A percentile compares a stretch with the other conserved stretches of the same genome.
Conservation (phyloP, 2,888 invertebrate species). For the Gibbula magus region DNA sequence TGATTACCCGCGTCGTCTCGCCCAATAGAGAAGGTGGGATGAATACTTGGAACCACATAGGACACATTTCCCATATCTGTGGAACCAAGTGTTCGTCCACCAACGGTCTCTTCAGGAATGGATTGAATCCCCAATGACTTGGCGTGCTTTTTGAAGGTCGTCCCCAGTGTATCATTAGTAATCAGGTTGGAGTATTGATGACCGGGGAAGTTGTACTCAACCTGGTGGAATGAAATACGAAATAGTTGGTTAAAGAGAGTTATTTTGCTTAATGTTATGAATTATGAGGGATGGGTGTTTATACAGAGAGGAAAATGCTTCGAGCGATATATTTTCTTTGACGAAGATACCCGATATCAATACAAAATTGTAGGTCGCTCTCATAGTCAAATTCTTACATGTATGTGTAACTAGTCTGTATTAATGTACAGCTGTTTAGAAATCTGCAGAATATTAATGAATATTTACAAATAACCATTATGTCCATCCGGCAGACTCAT, state of each 20-base stretch:
- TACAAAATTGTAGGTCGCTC: too few species aligned
- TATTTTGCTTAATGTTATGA: too few species aligned
- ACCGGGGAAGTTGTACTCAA: conserved; percentile 52
- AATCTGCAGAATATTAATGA: too few species aligned
- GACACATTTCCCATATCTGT: conserved; percentile 74
- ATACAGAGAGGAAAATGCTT: too few species aligned
- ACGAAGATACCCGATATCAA: too few species aligned
- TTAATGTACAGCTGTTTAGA: too few species aligned
- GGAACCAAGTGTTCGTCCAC: conserved; percentile 63
- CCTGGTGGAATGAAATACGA: conserved; percentile 45
- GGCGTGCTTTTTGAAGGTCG: conserved; percentile 62
- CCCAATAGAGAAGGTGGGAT: conserved; percentile 64
- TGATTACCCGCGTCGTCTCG: conserved; percentile 61
- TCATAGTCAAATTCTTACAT: too few species aligned
- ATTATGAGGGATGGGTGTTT: not conserved
- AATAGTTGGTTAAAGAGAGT: not conserved
- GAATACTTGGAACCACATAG: conserved; percentile 70
- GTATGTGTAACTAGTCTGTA: too few species aligned
- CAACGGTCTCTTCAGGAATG: conserved; percentile 45
- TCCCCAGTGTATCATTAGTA: conserved; percentile 63
- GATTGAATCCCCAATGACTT: conserved; percentile 55
- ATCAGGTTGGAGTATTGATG: conserved; percentile 64
- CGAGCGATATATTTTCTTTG: too few species aligned
- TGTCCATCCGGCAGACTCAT: too few species aligned
- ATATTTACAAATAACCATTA: too few species aligned